Evolutionary conservation across 2,888 invertebrate species (phyloP).

Genomic region (Rotaria magnacalcarata): DNA sequence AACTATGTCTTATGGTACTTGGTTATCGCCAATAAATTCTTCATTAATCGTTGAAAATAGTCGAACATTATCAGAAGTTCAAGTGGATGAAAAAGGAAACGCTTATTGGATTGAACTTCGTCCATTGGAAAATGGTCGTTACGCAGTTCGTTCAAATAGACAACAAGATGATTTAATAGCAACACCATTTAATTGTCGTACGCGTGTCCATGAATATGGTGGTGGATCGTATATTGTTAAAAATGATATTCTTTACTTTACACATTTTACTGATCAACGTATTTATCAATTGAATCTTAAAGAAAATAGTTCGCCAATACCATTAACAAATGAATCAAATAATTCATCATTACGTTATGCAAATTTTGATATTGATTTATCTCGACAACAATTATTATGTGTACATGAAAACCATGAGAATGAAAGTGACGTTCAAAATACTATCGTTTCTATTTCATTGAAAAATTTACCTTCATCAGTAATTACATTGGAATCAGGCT

Average conservation of each 20-base stretch:
- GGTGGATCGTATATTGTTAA: slow-evolving; percentile 57
- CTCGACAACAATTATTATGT: slow-evolving; percentile 40
- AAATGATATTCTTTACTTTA: slow-evolving; percentile 53
- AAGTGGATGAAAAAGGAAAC: neutral
- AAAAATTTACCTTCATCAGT: slow-evolving; percentile 34
- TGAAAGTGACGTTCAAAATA: slow-evolving; percentile 46
- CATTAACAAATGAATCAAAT: neutral
- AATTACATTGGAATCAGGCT: slow-evolving; percentile 51
- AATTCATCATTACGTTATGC: neutral
- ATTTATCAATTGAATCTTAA: slow-evolving; percentile 49
- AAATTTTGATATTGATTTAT: neutral
- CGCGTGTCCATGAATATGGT: slow-evolving; percentile 60
- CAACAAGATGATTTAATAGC: slow-evolving; percentile 52
- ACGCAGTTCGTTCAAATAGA: slow-evolving; percentile 53
- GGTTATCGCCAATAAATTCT: neutral
- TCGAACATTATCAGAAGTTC: neutral
- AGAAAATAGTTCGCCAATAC: neutral
- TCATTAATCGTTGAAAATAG: slow-evolving; percentile 4
- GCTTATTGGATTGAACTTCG: slow-evolving; percentile 56
- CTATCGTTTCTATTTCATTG: slow-evolving; percentile 43
- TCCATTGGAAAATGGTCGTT: slow-evolving; percentile 53
- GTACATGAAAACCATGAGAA: slow-evolving; percentile 47
- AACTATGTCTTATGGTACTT: neutral
- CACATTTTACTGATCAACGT: slow-evolving; percentile 54
- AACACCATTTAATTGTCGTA: slow-evolving; percentile 52